Conservation (phyloP, 2,888 invertebrate genomes). For the Gymnocheta viridis region DNA sequence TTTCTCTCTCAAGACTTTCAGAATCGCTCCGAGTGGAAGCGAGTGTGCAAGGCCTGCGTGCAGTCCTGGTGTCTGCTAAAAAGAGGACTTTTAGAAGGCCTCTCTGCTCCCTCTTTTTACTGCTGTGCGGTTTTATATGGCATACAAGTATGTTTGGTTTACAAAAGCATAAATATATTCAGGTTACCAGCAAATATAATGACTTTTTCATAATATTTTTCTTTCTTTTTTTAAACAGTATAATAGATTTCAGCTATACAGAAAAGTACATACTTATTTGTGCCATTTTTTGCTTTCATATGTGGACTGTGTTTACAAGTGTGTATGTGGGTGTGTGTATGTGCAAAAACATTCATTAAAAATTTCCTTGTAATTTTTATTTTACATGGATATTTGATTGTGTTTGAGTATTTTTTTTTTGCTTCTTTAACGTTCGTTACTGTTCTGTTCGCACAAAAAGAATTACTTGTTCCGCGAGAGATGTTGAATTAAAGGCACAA, state of each 20-base stretch:
- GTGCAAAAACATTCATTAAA: conserved; percentile 58
- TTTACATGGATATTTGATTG: conserved; percentile 31
- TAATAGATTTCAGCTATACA: conserved; percentile 46
- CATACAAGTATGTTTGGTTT: background rate
- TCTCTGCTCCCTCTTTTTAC: too few species aligned
- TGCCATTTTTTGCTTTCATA: conserved; percentile 46
- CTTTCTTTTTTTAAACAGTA: conserved; percentile 2
- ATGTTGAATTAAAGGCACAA: conserved; percentile 23
- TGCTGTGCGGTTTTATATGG: too few species aligned
- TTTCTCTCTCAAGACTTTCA: too few species aligned
- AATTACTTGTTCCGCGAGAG: conserved; percentile 30
- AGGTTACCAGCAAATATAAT: conserved; percentile 57
- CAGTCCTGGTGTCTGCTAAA: too few species aligned
- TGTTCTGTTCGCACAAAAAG: conserved; percentile 33
- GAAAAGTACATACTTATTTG: conserved; percentile 52
- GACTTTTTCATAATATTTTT: conserved; percentile 36
- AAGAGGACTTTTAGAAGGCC: too few species aligned
- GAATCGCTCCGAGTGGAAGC: too few species aligned
- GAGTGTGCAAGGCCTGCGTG: too few species aligned
- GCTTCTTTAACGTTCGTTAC: conserved; percentile 35
- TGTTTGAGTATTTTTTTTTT: background rate
- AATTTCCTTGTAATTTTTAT: conserved; percentile 46
- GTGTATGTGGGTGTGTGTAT: background rate
- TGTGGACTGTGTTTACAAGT: background rate
- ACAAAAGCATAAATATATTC: conserved; percentile 35